These are phyloP conservation scores for Trichonephila inaurata DNA, from an alignment of 1,140 invertebrate species.

Conservation along the genomic window DNA sequence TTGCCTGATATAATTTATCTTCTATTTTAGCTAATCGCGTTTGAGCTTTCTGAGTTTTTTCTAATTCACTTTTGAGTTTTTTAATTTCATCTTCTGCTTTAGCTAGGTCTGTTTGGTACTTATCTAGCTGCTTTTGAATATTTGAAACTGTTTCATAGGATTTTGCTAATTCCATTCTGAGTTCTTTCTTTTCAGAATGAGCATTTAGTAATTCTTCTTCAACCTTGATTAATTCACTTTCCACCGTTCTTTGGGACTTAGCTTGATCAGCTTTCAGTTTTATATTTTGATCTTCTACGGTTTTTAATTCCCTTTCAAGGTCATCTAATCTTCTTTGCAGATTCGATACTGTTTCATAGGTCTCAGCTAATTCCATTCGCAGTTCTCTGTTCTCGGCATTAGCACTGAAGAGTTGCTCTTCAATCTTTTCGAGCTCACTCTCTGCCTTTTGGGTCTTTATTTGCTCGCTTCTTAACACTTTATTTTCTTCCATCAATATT, in stretches of 20 bases:
- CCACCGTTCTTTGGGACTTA: constrained; percentile 73
- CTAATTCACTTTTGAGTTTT: constrained; percentile 66
- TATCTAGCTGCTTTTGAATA: constrained; percentile 78
- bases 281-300: constrained; percentile 74
- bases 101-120: constrained; percentile 64
- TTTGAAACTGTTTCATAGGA: constrained; percentile 78
- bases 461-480: constrained; percentile 66
- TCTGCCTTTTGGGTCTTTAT: constrained; percentile 71
- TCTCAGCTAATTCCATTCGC: constrained; percentile 72
- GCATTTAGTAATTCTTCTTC: constrained; percentile 73
- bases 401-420: constrained; percentile 69
- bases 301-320: constrained; percentile 67
- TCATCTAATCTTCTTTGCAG: constrained; percentile 71
- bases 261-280: constrained; percentile 68
- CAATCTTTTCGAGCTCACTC: constrained; percentile 68
- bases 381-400: constrained; percentile 73
- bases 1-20: constrained; percentile 70
- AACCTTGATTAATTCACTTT: constrained; percentile 73
- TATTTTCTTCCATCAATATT: constrained; percentile 69
- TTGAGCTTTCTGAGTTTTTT: constrained; percentile 59
- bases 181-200: constrained; percentile 79
- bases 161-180: constrained; percentile 78
- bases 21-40: constrained; percentile 46
- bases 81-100: constrained; percentile 73
- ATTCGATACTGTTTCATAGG: constrained; percentile 74